These are phyloP conservation scores for Microtus oregoni DNA, from an alignment of 2,113 vertebrate genomes.

Conservation along the genomic window DNA sequence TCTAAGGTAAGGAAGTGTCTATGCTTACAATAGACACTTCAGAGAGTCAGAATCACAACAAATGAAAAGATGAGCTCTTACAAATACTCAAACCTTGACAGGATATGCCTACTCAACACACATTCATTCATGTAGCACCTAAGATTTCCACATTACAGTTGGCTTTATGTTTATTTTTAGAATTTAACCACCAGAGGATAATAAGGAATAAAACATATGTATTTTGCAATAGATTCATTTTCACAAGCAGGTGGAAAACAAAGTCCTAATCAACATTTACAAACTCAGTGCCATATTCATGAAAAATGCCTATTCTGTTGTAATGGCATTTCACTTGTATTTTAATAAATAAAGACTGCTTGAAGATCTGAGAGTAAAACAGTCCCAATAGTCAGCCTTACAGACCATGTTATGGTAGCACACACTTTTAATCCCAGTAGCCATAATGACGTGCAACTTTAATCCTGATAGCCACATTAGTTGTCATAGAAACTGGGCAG, in stretches of 20 bases:
- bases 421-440: no score
- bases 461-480: no score
- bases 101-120: not conserved
- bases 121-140: not conserved
- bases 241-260: slow-evolving; percentile 44
- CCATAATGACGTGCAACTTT: no score
- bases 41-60: slow-evolving; percentile 6
- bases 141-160: not conserved
- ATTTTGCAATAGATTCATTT: slow-evolving; percentile 67
- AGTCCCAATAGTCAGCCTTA: no score
- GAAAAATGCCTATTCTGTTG: not conserved
- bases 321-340: no score
- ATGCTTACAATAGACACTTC: not conserved
- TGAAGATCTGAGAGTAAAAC: no score
- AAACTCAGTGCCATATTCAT: slow-evolving; percentile 38
- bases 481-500: no score
- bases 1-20: slow-evolving; percentile 39
- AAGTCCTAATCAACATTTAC: slow-evolving; percentile 59
- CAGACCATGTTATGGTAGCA: no score
- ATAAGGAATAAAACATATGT: slow-evolving; percentile 43
- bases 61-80: not conserved
- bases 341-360: slow-evolving; percentile 2
- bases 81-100: slow-evolving; percentile 32
- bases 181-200: slow-evolving; percentile 44
- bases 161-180: slow-evolving; percentile 34